Conservation (phyloP, 1,140 invertebrate genomes). For the Lamellibrachia luymesi region DNA sequence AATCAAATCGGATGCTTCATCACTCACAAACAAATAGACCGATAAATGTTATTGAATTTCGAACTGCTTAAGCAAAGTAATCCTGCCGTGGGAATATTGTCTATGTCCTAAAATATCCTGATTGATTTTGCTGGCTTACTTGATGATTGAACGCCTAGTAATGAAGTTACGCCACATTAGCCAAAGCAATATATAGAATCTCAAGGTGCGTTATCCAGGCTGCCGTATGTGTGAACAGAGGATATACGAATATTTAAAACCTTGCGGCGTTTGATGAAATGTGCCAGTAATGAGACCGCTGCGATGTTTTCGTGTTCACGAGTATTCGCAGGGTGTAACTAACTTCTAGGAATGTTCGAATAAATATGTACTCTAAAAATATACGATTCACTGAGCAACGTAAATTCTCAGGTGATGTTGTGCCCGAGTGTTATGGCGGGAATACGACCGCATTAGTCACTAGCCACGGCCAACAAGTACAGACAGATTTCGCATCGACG, state of each 20-base stretch:
- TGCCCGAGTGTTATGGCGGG: background rate
- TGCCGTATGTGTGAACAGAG: background rate
- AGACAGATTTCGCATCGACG: background rate
- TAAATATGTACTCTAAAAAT: background rate
- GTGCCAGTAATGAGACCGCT: background rate
- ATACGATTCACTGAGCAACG: background rate
- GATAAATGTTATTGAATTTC: background rate
- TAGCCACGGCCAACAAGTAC: background rate
- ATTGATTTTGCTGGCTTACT: background rate
- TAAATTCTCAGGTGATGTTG: background rate
- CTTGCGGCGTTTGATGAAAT: background rate
- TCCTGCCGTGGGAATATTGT: background rate
- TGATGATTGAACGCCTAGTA: background rate
- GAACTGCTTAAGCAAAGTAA: background rate
- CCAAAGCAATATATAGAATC: background rate
- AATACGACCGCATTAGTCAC: background rate
- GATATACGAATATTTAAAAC: background rate
- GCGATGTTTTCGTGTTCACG: background rate
- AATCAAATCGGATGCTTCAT: background rate
- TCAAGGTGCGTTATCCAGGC: background rate
- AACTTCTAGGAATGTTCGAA: background rate
- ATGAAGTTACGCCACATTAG: background rate
- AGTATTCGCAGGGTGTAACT: background rate
- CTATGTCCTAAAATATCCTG: background rate
- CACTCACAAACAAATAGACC: background rate